Evolutionary conservation across 2,888 invertebrate species (phyloP), one percentile per base, ranked within the genome.

Genomic region (Anarsia innoxiella): DNA sequence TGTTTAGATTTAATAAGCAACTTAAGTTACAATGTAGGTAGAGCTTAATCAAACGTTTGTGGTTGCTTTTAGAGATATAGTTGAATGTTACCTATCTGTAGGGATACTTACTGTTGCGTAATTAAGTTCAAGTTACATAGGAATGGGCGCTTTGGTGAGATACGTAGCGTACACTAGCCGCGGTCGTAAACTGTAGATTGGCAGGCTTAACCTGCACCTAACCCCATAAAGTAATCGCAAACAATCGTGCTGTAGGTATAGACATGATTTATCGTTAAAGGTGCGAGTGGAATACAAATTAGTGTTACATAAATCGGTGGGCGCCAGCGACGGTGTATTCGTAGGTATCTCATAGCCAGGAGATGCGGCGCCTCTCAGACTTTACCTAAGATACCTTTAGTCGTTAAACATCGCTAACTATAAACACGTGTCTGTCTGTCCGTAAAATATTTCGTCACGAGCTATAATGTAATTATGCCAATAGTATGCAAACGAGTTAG

Each of bases 231-330:
- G 15, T 10, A n/a, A 6, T 30, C 2, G 12, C 16, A 15, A 15
- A 10, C 15, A 30, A n/a, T 16, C 6, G 30, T 12, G 15, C 12
- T 15, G 12, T 16, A 15, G 30, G 13, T 30, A 13, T 6, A 13
- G 13, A 13, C 15, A 15, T 10, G 11, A 30, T 30, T 30, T 30
- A 30, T 30, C 11, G 16, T 5, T 8, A 14, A n/a, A 30, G 30
- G 15, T 30, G 30, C 9, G 30, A 30, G 13, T 12, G 9, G 30
- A 30, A 30, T 30, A 30, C 16, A 30, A 30, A 30, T 30, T 12
- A 30, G n/a, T 9, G 14, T 30, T 12, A 11, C 28, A 28, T 28
- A 11, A 11, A 12, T 28, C 12, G 4, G n/a, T 12, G n/a, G 13
- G 12, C 12, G 12, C 28, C 28, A n/a, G 9, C n/a, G n/a, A n/a